Conservation (phyloP, 2,113 vertebrate genomes). For the Uropsilus gracilis region DNA sequence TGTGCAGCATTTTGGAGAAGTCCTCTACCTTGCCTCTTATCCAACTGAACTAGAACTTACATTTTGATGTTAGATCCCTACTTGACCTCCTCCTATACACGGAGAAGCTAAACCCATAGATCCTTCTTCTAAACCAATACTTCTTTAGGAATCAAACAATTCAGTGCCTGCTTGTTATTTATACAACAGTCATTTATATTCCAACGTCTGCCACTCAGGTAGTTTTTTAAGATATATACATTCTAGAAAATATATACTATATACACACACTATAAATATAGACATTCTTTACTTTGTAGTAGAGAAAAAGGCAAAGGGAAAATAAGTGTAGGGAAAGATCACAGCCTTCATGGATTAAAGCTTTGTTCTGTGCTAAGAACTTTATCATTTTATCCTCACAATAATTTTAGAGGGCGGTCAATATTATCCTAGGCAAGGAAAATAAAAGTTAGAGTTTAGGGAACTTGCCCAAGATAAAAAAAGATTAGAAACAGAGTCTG, state of each 20-base stretch:
- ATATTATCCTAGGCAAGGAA: background rate
- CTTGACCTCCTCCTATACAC: background rate
- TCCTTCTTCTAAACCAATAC: background rate
- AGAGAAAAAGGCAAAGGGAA: background rate
- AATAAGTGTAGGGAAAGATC: background rate
- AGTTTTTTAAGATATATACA: background rate
- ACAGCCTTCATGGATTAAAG: background rate
- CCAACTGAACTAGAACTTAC: background rate
- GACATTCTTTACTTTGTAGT: background rate
- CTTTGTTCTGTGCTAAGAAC: background rate
- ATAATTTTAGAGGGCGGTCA: background rate
- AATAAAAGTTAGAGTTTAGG: background rate
- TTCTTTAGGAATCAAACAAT: background rate
- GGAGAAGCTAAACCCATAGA: background rate
- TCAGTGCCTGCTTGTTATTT: background rate
- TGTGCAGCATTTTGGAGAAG: background rate
- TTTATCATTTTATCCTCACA: background rate
- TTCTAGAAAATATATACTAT: background rate
- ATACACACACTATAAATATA: too few relatives aligned
- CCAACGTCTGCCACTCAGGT: background rate
- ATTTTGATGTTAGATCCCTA: background rate
- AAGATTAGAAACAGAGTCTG: background rate
- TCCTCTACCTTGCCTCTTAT: background rate
- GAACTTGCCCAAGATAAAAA: background rate
- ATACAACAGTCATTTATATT: background rate